Percentiles rank a stretch among this genome's conserved stretches.
Evolutionary conservation across 2,113 vertebrate species (phyloP).

Genomic region (Turnix velox): DNA sequence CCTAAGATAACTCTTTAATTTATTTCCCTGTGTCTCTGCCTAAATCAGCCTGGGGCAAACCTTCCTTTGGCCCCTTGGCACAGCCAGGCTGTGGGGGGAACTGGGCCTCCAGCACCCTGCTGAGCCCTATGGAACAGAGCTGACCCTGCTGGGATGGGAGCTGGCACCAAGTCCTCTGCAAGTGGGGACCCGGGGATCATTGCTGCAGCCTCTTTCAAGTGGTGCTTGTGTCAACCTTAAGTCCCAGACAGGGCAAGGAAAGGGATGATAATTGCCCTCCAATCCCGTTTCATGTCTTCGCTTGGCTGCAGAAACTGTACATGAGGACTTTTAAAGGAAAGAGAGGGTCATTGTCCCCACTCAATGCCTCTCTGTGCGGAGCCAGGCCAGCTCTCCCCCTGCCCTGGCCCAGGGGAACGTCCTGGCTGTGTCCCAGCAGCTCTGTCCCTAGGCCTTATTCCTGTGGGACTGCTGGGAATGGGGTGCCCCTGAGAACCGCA

Average conservation of each 20-base stretch:
- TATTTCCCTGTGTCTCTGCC: background rate
- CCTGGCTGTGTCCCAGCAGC: rapidly evolving
- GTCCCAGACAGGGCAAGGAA: background rate
- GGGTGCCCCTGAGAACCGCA: background rate
- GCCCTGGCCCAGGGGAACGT: background rate
- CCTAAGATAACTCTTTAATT: background rate
- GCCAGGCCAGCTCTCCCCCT: background rate
- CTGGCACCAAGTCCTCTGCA: rapidly evolving
- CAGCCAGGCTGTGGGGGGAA: background rate
- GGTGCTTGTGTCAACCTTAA: background rate
- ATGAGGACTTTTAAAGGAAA: background rate
- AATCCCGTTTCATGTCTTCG: background rate
- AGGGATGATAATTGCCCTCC: background rate
- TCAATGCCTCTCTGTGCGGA: background rate
- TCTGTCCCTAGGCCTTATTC: rapidly evolving
- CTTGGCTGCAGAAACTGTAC: background rate
- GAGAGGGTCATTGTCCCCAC: background rate
- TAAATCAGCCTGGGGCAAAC: background rate
- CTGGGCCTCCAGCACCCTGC: background rate
- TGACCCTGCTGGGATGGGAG: rapidly evolving
- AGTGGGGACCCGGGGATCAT: background rate
- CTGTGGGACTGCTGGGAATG: rapidly evolving
- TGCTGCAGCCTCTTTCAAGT: background rate
- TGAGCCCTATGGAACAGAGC: background rate
- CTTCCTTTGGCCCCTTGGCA: background rate